Conservation (phyloP, 2,113 vertebrate species). For the Abramis brama region DNA sequence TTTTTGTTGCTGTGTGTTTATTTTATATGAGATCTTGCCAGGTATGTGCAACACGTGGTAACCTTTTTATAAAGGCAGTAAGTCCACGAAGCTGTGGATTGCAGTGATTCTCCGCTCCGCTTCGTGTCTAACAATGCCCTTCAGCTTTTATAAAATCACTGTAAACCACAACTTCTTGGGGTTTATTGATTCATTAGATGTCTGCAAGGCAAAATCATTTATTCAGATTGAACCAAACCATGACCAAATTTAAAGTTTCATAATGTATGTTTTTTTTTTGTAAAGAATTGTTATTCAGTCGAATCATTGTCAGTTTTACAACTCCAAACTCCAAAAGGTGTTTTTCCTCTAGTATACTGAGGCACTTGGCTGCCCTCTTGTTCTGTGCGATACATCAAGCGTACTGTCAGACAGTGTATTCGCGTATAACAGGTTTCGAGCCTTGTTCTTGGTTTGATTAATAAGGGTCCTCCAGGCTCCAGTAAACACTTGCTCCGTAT, state of each 20-base stretch:
- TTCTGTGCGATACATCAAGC: background rate
- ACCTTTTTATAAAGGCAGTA: background rate
- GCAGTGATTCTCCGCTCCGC: background rate
- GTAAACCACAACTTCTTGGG: background rate
- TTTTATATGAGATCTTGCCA: background rate
- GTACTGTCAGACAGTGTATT: constrained; percentile 2
- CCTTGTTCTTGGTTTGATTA: constrained; percentile 33
- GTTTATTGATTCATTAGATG: background rate
- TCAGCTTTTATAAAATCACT: background rate
- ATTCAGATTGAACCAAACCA: background rate
- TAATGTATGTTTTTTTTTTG: background rate
- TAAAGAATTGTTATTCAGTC: background rate
- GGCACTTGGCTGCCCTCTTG: background rate
- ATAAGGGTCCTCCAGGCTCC: constrained; percentile 24
- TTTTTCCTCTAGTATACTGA: background rate
- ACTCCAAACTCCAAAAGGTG: background rate
- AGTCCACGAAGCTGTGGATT: background rate
- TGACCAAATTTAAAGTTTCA: background rate
- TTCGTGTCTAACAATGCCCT: too few species aligned
- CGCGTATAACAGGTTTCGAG: constrained; percentile 13
- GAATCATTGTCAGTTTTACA: background rate
- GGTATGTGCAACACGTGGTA: too few species aligned
- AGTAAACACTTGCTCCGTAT: constrained; percentile 2
- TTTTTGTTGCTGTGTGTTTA: background rate
- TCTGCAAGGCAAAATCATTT: background rate